Conservation (phyloP, 2,113 vertebrate species). For the Ammodramus savannarum region DNA sequence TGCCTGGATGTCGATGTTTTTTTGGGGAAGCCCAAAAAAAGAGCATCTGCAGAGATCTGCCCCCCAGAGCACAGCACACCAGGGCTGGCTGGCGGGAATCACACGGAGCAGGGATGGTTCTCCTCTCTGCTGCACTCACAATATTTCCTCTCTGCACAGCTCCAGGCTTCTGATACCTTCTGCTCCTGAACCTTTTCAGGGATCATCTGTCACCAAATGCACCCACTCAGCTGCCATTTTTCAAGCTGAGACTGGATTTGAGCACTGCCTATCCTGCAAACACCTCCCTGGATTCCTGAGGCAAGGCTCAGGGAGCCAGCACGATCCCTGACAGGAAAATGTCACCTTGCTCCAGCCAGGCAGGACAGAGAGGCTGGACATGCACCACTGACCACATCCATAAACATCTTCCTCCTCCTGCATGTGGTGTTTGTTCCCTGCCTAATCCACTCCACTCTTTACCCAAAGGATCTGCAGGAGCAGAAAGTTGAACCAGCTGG, state of each 20-base stretch:
- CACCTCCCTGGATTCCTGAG: background rate
- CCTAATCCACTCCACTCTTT: background rate
- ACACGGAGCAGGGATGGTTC: background rate
- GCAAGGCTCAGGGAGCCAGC: background rate
- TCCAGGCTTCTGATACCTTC: background rate
- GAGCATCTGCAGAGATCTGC: background rate
- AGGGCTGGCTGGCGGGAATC: background rate
- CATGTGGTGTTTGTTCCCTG: background rate
- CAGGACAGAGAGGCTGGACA: background rate
- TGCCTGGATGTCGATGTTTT: background rate
- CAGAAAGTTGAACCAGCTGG: background rate
- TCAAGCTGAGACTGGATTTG: background rate
- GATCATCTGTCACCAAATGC: slow-evolving; percentile 41
- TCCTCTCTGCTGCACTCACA: background rate
- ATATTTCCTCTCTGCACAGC: background rate
- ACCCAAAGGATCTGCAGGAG: background rate
- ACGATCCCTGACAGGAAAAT: background rate
- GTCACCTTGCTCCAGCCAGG: background rate
- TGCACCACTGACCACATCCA: background rate
- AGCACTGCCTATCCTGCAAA: background rate
- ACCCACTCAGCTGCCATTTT: slow-evolving; percentile 20
- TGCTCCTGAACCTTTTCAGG: background rate
- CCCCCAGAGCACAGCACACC: accelerated
- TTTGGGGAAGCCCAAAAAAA: background rate
- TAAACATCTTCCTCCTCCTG: background rate